Conservation (phyloP, 2,888 invertebrate species). For the Philaethria dido region DNA sequence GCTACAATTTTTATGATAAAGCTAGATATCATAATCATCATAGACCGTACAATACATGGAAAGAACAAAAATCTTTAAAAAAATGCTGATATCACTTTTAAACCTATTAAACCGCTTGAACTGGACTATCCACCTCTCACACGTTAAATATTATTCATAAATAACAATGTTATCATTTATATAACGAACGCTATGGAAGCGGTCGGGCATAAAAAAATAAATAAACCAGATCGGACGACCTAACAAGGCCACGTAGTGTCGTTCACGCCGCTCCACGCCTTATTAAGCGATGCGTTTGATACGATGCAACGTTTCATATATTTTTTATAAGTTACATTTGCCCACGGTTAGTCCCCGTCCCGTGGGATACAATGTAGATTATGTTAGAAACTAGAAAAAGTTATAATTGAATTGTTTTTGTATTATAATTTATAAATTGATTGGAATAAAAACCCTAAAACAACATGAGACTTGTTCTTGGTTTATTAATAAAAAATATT, state of each 20-base stretch:
- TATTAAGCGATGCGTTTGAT: conserved; percentile 36
- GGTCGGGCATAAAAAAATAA: conserved; percentile 50
- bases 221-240: conserved; percentile 59
- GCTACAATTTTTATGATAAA: no score
- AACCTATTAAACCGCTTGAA: not conserved
- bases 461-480: not conserved
- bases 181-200: conserved; percentile 37
- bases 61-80: not conserved
- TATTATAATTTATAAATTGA: not conserved
- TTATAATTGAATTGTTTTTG: not conserved
- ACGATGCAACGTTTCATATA: conserved; percentile 33
- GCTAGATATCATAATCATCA: not conserved
- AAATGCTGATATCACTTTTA: not conserved
- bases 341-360: conserved; percentile 11
- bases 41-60: not conserved
- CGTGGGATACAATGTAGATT: conserved; percentile 20
- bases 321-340: conserved; percentile 1
- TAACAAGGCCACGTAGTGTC: conserved; percentile 61
- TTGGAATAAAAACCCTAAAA: not conserved
- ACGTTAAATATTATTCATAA: conserved; percentile 9
- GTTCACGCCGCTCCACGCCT: conserved; percentile 48
- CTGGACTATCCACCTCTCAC: not conserved
- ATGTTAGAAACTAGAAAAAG: conserved; percentile 4
- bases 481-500: no score
- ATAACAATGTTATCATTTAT: conserved; percentile 27